phyloP scores from a whole-genome alignment of 1,140 invertebrate genomes.

The Bicyclus anynana region DNA sequence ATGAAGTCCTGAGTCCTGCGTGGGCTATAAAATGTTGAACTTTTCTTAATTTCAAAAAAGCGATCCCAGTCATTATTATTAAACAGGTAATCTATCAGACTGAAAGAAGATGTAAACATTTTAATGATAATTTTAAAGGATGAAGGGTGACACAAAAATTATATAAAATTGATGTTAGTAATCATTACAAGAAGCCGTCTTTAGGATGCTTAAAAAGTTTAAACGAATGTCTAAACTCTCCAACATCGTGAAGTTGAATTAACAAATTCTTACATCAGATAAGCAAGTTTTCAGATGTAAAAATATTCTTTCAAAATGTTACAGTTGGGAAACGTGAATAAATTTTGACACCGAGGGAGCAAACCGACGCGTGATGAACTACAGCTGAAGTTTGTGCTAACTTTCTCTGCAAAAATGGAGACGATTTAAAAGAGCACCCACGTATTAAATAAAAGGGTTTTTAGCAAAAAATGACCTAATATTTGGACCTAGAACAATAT shows the following conservation, averaged over 20 bases:
- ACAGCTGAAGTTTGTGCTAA: slow-evolving; percentile 17
- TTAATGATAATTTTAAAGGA: too few species aligned
- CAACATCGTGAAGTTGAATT: slow-evolving; percentile 18
- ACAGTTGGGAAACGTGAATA: slow-evolving; percentile 24
- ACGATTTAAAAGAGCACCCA: background rate
- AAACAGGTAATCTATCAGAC: too few species aligned
- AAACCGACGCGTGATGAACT: slow-evolving; percentile 21
- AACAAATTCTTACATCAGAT: slow-evolving; percentile 23
- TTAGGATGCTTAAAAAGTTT: background rate
- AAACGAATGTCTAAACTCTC: slow-evolving; percentile 9
- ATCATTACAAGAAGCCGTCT: background rate
- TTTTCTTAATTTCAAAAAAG: too few species aligned
- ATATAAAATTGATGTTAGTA: too few species aligned
- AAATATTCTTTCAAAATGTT: slow-evolving; percentile 23
- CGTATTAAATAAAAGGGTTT: background rate
- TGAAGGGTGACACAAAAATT: too few species aligned
- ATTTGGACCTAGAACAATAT: too few species aligned
- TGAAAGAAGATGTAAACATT: too few species aligned
- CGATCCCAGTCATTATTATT: too few species aligned
- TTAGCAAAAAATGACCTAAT: background rate
- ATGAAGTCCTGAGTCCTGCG: too few species aligned
- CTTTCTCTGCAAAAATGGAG: slow-evolving; percentile 11
- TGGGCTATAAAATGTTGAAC: too few species aligned
- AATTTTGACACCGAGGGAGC: slow-evolving; percentile 21
- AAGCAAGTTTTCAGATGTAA: slow-evolving; percentile 17